These are phyloP conservation scores for Lordiphosa clarofinis DNA, from an alignment of 1,140 invertebrate species.

Conservation along the genomic window DNA sequence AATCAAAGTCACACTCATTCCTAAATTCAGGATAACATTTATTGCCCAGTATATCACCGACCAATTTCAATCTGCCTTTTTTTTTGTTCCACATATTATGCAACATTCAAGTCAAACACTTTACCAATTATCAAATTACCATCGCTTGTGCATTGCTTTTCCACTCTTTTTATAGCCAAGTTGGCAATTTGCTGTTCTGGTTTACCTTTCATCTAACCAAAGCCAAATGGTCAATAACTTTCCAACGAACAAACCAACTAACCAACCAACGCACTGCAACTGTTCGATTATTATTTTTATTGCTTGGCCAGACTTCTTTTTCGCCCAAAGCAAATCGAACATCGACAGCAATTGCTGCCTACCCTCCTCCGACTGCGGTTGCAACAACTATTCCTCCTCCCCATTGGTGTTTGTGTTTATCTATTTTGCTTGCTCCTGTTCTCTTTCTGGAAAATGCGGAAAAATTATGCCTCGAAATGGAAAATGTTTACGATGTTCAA, in stretches of 20 bases:
- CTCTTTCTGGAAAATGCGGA: slow-evolving; percentile 49
- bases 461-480: slow-evolving; percentile 63
- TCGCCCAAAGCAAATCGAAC: slow-evolving; percentile 14
- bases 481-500: slow-evolving; percentile 53
- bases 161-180: background rate
- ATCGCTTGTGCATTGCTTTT: slow-evolving; percentile 4
- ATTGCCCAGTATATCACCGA: too few relatives aligned
- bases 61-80: too few relatives aligned
- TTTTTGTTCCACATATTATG: slow-evolving; percentile 21
- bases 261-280: slow-evolving; percentile 45
- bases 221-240: slow-evolving; percentile 59
- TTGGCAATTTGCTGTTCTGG: slow-evolving; percentile 18
- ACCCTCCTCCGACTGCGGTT: slow-evolving; percentile 8
- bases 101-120: slow-evolving; percentile 24
- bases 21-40: too few relatives aligned
- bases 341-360: slow-evolving; percentile 5
- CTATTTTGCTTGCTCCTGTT: slow-evolving; percentile 25
- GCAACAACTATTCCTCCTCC: slow-evolving; percentile 2
- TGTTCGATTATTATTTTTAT: slow-evolving; percentile 71
- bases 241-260: slow-evolving; percentile 33
- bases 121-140: slow-evolving; percentile 45
- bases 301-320: slow-evolving; percentile 21
- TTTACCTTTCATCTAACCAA: slow-evolving; percentile 58
- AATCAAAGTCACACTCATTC: background rate
- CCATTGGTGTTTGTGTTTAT: slow-evolving; percentile 27